Conservation (phyloP, 64 coral and sea anemone genomes). For the Acropora yongei region DNA sequence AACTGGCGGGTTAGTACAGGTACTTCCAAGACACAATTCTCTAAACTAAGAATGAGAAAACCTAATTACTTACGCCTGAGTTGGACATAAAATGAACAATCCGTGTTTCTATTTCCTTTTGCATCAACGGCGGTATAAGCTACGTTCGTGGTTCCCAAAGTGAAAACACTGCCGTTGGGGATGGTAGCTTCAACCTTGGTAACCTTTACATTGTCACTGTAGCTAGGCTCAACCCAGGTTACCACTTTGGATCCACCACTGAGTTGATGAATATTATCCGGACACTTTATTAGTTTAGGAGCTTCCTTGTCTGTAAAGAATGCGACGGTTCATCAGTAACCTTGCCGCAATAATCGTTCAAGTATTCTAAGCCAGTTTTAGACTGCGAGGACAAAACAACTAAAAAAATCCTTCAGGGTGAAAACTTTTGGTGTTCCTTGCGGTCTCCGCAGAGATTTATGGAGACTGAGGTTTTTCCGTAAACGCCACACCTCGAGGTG, state of each 20-base stretch:
- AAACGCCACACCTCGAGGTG: too few species aligned
- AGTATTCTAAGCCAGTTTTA: too few species aligned
- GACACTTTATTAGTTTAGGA: conserved; percentile 35
- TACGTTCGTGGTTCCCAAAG: conserved; percentile 7
- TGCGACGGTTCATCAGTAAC: too few species aligned
- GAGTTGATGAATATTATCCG: neutral
- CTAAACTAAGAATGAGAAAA: too few species aligned
- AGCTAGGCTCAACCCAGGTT: conserved; percentile 49
- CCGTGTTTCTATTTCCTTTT: neutral
- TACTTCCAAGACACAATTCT: neutral
- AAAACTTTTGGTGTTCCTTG: too few species aligned
- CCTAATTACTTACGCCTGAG: conserved; percentile 34
- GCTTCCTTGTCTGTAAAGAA: conserved; percentile 33
- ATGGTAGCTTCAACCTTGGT: conserved; percentile 15
- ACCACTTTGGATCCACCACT: neutral
- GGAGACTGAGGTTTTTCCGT: too few species aligned
- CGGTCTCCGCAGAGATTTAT: too few species aligned
- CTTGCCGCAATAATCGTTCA: too few species aligned
- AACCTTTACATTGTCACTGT: conserved; percentile 51
- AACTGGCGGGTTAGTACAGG: too few species aligned
- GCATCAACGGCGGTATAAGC: conserved; percentile 23
- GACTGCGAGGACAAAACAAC: too few species aligned
- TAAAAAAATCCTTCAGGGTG: too few species aligned
- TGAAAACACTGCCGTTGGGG: conserved; percentile 8
- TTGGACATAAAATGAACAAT: conserved; percentile 33